phyloP scores from a whole-genome alignment of 2,113 vertebrate genomes.

The Microcebus lehilahytsara region DNA sequence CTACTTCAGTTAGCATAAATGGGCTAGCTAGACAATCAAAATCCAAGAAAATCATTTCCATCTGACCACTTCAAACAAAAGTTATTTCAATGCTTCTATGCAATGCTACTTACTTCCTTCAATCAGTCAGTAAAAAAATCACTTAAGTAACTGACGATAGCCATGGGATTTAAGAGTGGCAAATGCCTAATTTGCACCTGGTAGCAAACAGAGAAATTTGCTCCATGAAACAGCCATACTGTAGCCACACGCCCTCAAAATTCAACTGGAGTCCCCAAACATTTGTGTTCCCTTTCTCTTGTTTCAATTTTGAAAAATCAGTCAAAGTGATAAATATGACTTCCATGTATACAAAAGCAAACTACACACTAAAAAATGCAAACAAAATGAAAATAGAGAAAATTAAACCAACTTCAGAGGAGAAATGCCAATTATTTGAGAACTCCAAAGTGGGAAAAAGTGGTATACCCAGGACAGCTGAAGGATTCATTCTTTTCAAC shows the following conservation, averaged over 20 bases:
- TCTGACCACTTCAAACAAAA: background rate
- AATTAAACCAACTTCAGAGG: background rate
- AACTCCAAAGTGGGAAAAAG: background rate
- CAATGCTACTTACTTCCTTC: background rate
- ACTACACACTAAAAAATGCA: background rate
- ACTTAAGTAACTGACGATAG: background rate
- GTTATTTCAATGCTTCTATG: background rate
- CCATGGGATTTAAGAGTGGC: background rate
- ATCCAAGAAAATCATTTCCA: background rate
- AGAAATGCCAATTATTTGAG: background rate
- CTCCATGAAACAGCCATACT: background rate
- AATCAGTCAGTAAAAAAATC: background rate
- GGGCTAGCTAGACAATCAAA: background rate
- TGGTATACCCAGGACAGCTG: background rate
- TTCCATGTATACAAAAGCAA: background rate
- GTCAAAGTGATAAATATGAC: background rate
- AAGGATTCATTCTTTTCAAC: background rate
- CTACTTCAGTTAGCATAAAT: background rate
- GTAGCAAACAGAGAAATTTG: background rate
- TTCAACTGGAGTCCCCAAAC: background rate
- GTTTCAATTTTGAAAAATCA: background rate
- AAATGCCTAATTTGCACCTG: background rate
- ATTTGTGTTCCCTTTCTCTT: background rate
- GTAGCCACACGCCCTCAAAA: background rate
- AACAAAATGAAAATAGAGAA: background rate